Percentiles rank a stretch among this genome's conserved stretches.
phyloP scores from a whole-genome alignment of 2,797 vertebrate species.

The Eulemur rubriventer region DNA sequence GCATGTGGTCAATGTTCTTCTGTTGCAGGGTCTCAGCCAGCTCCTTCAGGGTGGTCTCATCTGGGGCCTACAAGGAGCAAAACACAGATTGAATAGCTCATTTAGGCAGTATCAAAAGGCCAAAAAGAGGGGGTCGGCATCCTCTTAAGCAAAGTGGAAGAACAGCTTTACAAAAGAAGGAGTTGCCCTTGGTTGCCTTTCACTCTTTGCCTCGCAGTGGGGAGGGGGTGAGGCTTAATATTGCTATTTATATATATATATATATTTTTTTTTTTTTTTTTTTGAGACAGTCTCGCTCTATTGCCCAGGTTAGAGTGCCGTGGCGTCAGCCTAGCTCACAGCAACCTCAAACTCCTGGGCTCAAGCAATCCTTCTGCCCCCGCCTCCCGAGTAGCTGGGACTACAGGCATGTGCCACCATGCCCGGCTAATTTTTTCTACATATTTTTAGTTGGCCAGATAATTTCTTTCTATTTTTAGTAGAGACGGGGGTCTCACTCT shows the following conservation, averaged over 20 bases:
- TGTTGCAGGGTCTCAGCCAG: conserved; percentile 88
- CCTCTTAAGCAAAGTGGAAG: background rate
- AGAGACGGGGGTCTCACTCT: no score
- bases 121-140: background rate
- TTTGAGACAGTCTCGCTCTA: no score
- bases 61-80: conserved; percentile 86
- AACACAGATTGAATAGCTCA: background rate
- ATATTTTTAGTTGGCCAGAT: no score
- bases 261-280: no score
- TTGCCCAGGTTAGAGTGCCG: no score
- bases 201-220: background rate
- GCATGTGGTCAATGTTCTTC: conserved; percentile 88
- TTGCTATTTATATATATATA: background rate
- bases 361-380: no score
- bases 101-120: background rate
- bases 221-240: background rate
- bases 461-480: no score
- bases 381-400: no score
- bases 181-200: background rate
- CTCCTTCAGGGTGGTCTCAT: conserved; percentile 87
- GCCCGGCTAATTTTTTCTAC: no score
- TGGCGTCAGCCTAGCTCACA: no score
- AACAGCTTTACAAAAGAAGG: background rate
- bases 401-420: no score
- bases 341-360: no score